Evolutionary conservation across 2,888 invertebrate species (phyloP).

Genomic region (Torymus aiolomorphi): DNA sequence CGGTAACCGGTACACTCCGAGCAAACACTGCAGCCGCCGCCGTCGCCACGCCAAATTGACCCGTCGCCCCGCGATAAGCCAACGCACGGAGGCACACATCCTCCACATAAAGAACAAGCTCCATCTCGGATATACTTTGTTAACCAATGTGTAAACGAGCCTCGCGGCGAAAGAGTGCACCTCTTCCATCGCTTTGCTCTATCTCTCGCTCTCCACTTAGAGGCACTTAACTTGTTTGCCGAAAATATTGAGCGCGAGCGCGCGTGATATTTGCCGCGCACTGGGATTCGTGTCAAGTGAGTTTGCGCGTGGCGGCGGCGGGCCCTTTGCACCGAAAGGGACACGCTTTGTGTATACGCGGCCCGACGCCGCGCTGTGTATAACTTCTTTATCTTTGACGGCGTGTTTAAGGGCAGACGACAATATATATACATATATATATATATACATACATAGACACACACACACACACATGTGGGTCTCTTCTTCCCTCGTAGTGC

Average conservation of each 20-base stretch:
- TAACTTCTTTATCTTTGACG: constrained; percentile 40
- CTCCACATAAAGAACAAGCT: too few relatives aligned
- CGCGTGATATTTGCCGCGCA: constrained; percentile 64
- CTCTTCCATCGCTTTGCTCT: too few relatives aligned
- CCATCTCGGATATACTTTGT: constrained; percentile 23
- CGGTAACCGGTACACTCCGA: too few relatives aligned
- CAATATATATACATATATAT: too few relatives aligned
- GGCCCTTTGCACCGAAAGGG: constrained; percentile 62
- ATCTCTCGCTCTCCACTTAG: constrained; percentile 63
- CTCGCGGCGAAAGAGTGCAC: background rate
- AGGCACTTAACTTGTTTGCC: constrained; percentile 70
- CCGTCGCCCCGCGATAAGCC: too few relatives aligned
- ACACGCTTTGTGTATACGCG: constrained; percentile 18
- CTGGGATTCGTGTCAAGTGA: constrained; percentile 68
- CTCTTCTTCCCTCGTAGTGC: background rate
- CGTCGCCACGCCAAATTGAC: too few relatives aligned
- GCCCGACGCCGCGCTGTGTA: background rate
- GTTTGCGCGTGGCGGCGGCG: constrained; percentile 63
- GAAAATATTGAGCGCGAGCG: constrained; percentile 68
- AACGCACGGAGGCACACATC: too few relatives aligned
- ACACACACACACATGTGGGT: background rate
- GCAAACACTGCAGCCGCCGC: too few relatives aligned
- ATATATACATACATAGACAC: too few relatives aligned
- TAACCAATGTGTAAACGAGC: constrained; percentile 28
- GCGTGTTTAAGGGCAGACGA: too few relatives aligned